A percentile compares a stretch with the other conserved stretches of the same genome.
Evolutionary conservation across 2,797 vertebrate genomes (phyloP).

Genomic region (Danio choprae): DNA sequence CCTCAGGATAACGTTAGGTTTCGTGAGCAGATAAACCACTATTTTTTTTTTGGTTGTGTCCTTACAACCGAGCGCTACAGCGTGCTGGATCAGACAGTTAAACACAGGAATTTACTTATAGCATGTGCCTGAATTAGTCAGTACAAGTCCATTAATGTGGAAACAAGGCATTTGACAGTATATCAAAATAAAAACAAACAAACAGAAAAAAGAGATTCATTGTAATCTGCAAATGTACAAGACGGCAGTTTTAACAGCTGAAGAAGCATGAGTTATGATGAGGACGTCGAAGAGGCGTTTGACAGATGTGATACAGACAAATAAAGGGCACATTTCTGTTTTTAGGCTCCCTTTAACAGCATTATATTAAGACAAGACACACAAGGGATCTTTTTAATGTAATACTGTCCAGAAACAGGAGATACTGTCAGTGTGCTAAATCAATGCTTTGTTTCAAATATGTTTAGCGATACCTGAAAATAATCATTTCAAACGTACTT

Average conservation of each 20-base stretch:
- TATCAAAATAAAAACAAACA: no score
- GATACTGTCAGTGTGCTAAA: constrained; percentile 43
- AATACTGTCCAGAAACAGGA: constrained; percentile 49
- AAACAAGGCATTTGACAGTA: constrained; percentile 20
- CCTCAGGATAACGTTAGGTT: constrained; percentile 55
- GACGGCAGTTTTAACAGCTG: constrained; percentile 26
- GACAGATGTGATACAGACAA: neutral
- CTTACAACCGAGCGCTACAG: constrained; percentile 67
- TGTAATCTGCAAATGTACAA: constrained; percentile 27
- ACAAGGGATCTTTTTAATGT: constrained; percentile 12
- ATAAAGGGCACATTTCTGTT: constrained; percentile 6
- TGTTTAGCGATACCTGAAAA: neutral
- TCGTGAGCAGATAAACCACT: constrained; percentile 62
- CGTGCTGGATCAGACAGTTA: constrained; percentile 66
- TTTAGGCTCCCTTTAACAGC: constrained; percentile 30
- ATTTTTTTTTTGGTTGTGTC: constrained; percentile 57
- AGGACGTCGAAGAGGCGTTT: constrained; percentile 20
- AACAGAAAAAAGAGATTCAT: neutral
- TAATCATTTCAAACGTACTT: neutral
- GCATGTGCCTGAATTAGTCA: constrained; percentile 51
- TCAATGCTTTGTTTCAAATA: constrained; percentile 2
- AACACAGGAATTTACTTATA: constrained; percentile 61
- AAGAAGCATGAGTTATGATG: constrained; percentile 32
- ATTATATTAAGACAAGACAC: neutral
- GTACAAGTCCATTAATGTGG: constrained; percentile 32